Percentiles rank a stretch among this genome's conserved stretches.
Evolutionary conservation across 2,888 invertebrate species (phyloP).

Genomic region (Drosophila pseudotakahashii): DNA sequence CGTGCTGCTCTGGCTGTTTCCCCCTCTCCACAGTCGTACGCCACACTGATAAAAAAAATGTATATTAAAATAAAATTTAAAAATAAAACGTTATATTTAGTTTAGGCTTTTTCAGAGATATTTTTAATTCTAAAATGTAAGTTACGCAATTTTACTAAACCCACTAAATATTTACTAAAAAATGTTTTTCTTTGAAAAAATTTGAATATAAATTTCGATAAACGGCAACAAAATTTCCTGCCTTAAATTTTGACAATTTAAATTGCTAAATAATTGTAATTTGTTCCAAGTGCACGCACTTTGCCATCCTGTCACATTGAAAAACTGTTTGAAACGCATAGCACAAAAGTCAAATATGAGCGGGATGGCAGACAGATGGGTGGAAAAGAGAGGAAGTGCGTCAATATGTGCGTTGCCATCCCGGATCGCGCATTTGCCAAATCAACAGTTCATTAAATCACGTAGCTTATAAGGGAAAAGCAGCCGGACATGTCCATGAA

Average conservation of each 20-base stretch:
- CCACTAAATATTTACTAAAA: too few relatives aligned
- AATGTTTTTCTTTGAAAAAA: too few relatives aligned
- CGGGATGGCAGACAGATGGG: constrained; percentile 45
- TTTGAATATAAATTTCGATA: too few relatives aligned
- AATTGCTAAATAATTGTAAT: too few relatives aligned
- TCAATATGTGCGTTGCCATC: constrained; percentile 52
- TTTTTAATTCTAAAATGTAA: too few relatives aligned
- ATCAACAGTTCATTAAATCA: constrained; percentile 74
- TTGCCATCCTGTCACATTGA: constrained; percentile 15
- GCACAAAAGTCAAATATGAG: constrained; percentile 71
- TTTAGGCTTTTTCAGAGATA: too few relatives aligned
- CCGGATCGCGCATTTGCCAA: constrained; percentile 53
- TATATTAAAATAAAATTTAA: too few relatives aligned
- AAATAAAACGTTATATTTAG: too few relatives aligned
- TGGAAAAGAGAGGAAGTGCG: constrained; percentile 5
- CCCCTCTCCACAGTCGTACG: not conserved
- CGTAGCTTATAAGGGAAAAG: constrained; percentile 14
- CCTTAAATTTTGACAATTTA: too few relatives aligned
- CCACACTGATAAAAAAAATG: not conserved
- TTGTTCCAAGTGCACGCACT: not conserved
- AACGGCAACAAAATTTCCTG: too few relatives aligned
- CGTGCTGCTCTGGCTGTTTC: constrained; percentile 36
- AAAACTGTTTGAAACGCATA: constrained; percentile 63
- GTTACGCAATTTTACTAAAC: too few relatives aligned
- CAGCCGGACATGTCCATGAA: constrained; percentile 11